A percentile compares a stretch with the other conserved stretches of the same genome.
Evolutionary conservation across 2,113 vertebrate genomes (phyloP).

Genomic region (Excalfactoria chinensis): DNA sequence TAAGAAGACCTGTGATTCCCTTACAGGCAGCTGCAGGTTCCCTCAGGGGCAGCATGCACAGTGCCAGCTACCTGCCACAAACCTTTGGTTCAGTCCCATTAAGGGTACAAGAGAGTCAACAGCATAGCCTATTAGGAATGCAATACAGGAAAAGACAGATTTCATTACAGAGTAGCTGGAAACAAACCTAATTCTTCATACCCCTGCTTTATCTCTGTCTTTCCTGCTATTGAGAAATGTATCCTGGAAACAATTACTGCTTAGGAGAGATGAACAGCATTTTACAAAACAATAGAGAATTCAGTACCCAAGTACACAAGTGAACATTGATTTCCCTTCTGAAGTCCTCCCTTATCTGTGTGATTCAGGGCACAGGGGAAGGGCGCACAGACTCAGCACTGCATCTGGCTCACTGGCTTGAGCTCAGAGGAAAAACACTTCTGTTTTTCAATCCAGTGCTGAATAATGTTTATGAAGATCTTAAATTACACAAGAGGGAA

Average conservation of each 20-base stretch:
- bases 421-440: background rate
- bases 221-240: background rate
- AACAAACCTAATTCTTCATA: background rate
- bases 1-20: background rate
- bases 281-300: background rate
- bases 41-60: background rate
- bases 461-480: background rate
- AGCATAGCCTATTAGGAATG: background rate
- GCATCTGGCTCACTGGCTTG: background rate
- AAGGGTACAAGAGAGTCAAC: background rate
- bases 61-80: background rate
- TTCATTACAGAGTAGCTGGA: background rate
- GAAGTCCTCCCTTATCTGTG: background rate
- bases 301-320: background rate
- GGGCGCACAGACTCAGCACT: rapidly evolving
- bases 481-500: background rate
- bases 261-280: background rate
- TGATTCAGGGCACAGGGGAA: background rate
- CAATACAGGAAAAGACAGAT: background rate
- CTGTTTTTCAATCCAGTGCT: background rate
- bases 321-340: background rate
- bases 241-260: background rate
- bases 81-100: background rate
- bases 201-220: background rate
- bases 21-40: background rate